These are phyloP conservation scores for Drosophila borealis DNA, from an alignment of 2,888 invertebrate genomes.

Conservation along the genomic window DNA sequence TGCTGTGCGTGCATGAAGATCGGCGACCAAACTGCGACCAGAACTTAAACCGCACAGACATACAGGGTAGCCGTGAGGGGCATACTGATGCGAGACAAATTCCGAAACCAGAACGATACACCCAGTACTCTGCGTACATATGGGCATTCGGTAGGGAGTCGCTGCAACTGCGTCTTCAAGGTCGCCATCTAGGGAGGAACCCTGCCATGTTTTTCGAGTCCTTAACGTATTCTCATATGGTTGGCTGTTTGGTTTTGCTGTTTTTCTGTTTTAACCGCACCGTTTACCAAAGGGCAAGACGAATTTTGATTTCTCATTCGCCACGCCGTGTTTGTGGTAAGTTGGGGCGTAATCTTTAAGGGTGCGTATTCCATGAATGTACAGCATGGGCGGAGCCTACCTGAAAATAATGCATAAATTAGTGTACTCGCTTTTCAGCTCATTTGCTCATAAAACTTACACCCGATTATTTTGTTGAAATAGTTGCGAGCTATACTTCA, in stretches of 20 bases:
- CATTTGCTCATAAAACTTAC: constrained; percentile 30
- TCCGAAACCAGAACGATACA: constrained; percentile 72
- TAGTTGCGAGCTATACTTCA: background rate
- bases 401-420: constrained; percentile 55
- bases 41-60: constrained; percentile 72
- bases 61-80: constrained; percentile 49
- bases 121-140: constrained; percentile 45
- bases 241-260: constrained; percentile 50
- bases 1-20: constrained; percentile 73
- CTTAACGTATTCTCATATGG: constrained; percentile 58
- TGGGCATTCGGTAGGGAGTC: constrained; percentile 70
- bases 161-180: constrained; percentile 50
- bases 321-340: constrained; percentile 68
- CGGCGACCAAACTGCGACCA: constrained; percentile 77
- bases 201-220: constrained; percentile 58
- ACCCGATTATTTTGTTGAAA: background rate
- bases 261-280: constrained; percentile 69
- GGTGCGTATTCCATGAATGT: constrained; percentile 49
- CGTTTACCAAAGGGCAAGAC: constrained; percentile 71
- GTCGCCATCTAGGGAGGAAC: constrained; percentile 57
- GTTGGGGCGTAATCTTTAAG: constrained; percentile 64
- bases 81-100: constrained; percentile 71
- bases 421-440: constrained; percentile 13
- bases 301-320: constrained; percentile 64
- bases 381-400: constrained; percentile 58